Conservation (phyloP, 1,140 invertebrate genomes). For the Trichonephila inaurata region DNA sequence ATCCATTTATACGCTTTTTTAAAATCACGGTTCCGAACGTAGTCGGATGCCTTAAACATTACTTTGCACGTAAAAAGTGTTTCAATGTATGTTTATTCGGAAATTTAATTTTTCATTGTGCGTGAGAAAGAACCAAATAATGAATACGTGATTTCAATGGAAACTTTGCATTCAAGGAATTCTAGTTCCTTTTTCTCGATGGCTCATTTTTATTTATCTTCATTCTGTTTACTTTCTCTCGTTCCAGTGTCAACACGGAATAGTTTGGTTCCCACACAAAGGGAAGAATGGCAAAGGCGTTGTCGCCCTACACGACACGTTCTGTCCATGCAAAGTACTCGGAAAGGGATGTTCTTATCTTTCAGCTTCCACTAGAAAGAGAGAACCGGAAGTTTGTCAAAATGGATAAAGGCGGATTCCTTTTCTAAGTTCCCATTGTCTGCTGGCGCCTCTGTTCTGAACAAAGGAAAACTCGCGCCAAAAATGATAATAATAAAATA, state of each 20-base stretch:
- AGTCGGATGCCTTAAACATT: no score
- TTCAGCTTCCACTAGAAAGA: background rate
- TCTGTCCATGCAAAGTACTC: background rate
- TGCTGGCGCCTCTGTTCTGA: background rate
- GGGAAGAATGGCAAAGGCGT: background rate
- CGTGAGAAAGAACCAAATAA: background rate
- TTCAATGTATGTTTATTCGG: background rate
- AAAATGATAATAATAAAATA: background rate
- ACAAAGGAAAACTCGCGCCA: background rate
- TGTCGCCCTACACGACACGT: background rate
- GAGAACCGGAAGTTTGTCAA: background rate
- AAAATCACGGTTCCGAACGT: no score
- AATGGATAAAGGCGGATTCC: slow-evolving; percentile 14
- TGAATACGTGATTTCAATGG: background rate
- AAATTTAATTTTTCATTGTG: background rate
- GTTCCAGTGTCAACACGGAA: background rate
- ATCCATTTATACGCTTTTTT: no score
- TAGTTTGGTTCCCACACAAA: background rate
- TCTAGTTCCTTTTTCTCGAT: background rate
- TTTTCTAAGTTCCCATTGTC: slow-evolving; percentile 4
- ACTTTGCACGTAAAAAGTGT: no score
- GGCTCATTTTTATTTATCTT: background rate
- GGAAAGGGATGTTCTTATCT: slow-evolving; percentile 21
- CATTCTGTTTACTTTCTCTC: background rate
- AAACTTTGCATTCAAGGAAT: background rate